phyloP scores from a whole-genome alignment of 2,888 invertebrate genomes.

The Ophion slaviceki region DNA sequence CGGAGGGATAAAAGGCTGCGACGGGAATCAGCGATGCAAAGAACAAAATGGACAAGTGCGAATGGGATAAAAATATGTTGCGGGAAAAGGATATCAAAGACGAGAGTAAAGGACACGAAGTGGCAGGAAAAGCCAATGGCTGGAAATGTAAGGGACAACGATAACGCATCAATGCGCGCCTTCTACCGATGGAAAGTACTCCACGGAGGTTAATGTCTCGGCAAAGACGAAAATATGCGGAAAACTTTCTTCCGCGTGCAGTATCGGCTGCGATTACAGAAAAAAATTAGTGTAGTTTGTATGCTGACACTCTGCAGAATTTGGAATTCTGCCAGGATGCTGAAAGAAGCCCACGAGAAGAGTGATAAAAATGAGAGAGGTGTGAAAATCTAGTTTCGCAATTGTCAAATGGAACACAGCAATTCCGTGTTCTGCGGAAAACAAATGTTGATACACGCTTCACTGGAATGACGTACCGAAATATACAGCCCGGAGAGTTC shows the following conservation, averaged over 20 bases:
- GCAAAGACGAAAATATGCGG: conserved; percentile 21
- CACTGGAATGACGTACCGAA: not conserved
- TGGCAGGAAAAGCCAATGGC: not conserved
- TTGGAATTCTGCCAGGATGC: conserved; percentile 25
- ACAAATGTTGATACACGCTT: not conserved
- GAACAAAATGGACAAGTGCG: conserved; percentile 46
- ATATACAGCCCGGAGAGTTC: not conserved
- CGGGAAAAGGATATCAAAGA: conserved; percentile 9
- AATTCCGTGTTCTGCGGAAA: not conserved
- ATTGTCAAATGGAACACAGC: not conserved
- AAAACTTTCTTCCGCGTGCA: conserved; percentile 14
- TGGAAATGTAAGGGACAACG: not conserved
- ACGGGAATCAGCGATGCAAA: conserved; percentile 26
- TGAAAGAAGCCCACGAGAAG: not conserved
- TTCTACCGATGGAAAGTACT: not conserved
- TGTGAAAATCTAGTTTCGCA: not conserved
- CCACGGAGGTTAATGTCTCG: conserved; percentile 24
- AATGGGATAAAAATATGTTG: conserved; percentile 22
- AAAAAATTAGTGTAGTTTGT: conserved; percentile 5
- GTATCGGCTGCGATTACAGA: conserved; percentile 3
- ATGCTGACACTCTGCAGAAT: conserved; percentile 29
- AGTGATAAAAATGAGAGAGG: not conserved
- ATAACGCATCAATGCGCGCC: not conserved
- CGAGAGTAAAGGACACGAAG: not conserved
- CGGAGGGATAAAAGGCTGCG: conserved; percentile 11